Conservation (phyloP, 2,888 invertebrate genomes). For the Panopea generosa region DNA sequence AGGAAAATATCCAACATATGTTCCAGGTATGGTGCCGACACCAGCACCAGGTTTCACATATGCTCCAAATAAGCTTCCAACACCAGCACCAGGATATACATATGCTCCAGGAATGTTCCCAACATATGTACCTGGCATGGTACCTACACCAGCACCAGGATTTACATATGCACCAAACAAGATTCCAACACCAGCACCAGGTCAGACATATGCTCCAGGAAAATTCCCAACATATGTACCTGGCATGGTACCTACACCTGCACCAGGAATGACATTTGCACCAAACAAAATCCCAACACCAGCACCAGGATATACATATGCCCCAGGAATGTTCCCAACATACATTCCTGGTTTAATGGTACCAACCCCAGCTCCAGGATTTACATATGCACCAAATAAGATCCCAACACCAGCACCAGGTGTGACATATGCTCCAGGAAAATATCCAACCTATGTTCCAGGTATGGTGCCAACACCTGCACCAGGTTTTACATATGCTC, state of each 20-base stretch:
- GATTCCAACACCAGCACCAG: constrained; percentile 61
- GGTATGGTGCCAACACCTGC: constrained; percentile 61
- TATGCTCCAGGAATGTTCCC: constrained; percentile 53
- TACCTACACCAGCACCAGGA: constrained; percentile 59
- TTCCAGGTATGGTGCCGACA: constrained; percentile 60
- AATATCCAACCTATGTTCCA: constrained; percentile 61
- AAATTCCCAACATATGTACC: constrained; percentile 59
- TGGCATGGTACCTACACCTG: constrained; percentile 63
- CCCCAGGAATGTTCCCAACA: constrained; percentile 55
- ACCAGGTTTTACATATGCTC: constrained; percentile 58
- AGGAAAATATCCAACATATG: constrained; percentile 56
- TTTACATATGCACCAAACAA: constrained; percentile 57
- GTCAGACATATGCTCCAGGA: constrained; percentile 60
- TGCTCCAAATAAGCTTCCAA: constrained; percentile 52
- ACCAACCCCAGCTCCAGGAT: constrained; percentile 60
- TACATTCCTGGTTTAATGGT: constrained; percentile 52
- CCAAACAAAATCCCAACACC: constrained; percentile 61
- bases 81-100: constrained; percentile 62
- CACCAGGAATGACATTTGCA: constrained; percentile 55
- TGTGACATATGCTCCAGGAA: constrained; percentile 61
- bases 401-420: constrained; percentile 62
- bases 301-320: constrained; percentile 57
- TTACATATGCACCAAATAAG: constrained; percentile 55
- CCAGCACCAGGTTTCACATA: constrained; percentile 58
- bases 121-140: constrained; percentile 56